Base-by-base conservation (phyloP, 2,888 invertebrate genomes). In the Drosophila nr. fundita region DNA sequence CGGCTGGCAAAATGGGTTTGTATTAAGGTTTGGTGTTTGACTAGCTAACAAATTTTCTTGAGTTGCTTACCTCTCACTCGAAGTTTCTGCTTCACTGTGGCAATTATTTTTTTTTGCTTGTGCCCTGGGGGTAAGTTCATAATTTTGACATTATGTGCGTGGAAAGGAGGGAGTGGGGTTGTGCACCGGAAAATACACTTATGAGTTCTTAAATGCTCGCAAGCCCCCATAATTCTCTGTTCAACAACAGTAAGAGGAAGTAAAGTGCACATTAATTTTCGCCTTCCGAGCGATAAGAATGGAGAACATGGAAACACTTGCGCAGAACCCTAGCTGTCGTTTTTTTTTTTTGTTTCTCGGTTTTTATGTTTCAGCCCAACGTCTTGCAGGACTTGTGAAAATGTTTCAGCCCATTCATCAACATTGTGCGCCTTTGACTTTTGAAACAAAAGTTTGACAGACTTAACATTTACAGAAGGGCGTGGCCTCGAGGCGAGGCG, bases 371-470 rank as follows among this genome's bases (percentile, higher is more conserved):
- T 36, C 27, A 40, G 21, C 32, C 50, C 45, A 29, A 48, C 32
- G 30, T 66, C 48, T 58, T 54, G 58, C 34, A 48, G 18, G 29
- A 53, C 68, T 73, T 55, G 62, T 69, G 53, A 74, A 67, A 72
- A 70, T 72, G 64, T 70, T 75, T 67, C 68, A 79, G 70, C 83
- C 72, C 84, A 84, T 84, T 84, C 84, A 84, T 84, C 84, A 84
- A 73, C 73, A 76, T 82, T 78, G 70, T 73, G 76, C 73, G 76
- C 74, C 87, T 87, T 85, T 87, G 84, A 87, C 84, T 84, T 85
- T 78, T 75, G 82, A 68, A 87, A 80, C 87, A 87, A 85, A 87
- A 84, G 73, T 84, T 85, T 87, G 82, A 78, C 82, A 85, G 87
- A 80, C 78, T 85, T 85, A 80, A 55, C 76, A 78, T 78, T 80